Conservation (phyloP, 1,140 invertebrate genomes). For the Pemphigus obesinymphae region DNA sequence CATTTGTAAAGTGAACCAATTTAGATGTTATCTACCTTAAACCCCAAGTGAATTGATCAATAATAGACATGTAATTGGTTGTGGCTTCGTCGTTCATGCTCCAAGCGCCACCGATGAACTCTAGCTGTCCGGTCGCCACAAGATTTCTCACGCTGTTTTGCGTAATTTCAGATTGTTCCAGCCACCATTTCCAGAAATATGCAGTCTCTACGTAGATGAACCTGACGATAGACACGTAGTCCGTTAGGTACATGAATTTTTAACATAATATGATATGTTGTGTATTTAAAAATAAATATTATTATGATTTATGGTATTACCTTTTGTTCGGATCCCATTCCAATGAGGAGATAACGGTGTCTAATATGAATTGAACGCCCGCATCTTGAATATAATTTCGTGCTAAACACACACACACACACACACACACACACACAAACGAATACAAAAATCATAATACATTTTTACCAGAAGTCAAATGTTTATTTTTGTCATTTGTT, state of each 20-base stretch:
- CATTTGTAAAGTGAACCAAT: too few relatives aligned
- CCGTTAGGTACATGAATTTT: too few relatives aligned
- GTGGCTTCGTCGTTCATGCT: slow-evolving; percentile 66
- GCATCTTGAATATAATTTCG: slow-evolving; percentile 37
- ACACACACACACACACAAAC: too few relatives aligned
- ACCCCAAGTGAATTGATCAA: slow-evolving; percentile 61
- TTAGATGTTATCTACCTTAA: too few relatives aligned
- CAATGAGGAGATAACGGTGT: slow-evolving; percentile 58
- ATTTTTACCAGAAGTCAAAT: too few relatives aligned
- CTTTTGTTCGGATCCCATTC: slow-evolving; percentile 54
- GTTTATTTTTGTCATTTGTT: too few relatives aligned
- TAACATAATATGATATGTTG: too few relatives aligned
- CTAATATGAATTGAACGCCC: slow-evolving; percentile 59
- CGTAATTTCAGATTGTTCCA: slow-evolving; percentile 55
- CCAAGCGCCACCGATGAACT: slow-evolving; percentile 61
- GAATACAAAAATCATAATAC: too few relatives aligned
- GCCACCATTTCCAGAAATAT: slow-evolving; percentile 66
- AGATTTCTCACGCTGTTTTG: slow-evolving; percentile 51
- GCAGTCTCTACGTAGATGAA: slow-evolving; percentile 68
- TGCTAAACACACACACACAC: too few relatives aligned
- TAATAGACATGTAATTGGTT: slow-evolving; percentile 65
- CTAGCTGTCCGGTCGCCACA: slow-evolving; percentile 55
- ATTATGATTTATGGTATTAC: slow-evolving; percentile 39
- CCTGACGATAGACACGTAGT: slow-evolving; percentile 43
- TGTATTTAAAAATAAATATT: neutral